Percentiles rank a stretch among this genome's conserved stretches.
phyloP scores from a whole-genome alignment of 1,140 invertebrate genomes.

The Popillia japonica region DNA sequence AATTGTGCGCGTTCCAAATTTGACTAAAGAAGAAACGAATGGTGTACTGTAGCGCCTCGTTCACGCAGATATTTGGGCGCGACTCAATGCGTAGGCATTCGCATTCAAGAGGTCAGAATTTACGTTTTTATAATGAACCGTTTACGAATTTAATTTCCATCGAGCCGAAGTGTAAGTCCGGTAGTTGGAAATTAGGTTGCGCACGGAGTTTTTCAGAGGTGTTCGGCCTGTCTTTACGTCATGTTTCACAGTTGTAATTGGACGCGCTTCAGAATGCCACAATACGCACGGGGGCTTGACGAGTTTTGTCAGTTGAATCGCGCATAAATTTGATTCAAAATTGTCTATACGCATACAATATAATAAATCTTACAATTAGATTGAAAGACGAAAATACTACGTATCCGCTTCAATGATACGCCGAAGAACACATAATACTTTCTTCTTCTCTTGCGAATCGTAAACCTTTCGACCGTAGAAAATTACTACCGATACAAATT shows the following conservation, averaged over 20 bases:
- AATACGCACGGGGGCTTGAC: neutral
- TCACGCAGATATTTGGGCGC: neutral
- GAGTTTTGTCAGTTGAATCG: neutral
- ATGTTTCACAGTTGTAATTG: neutral
- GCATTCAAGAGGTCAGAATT: neutral
- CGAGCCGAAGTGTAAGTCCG: neutral
- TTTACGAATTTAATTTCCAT: constrained; percentile 1
- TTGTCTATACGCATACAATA: neutral
- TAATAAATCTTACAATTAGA: neutral
- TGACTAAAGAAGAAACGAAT: neutral
- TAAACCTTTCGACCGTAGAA: too few species aligned
- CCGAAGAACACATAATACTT: too few species aligned
- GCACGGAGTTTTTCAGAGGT: neutral
- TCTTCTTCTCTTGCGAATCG: too few species aligned
- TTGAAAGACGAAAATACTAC: too few species aligned
- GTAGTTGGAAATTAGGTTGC: neutral
- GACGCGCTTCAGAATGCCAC: neutral
- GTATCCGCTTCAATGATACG: too few species aligned
- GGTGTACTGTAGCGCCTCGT: neutral
- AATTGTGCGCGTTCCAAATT: neutral
- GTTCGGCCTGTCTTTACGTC: neutral
- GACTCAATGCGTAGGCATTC: neutral
- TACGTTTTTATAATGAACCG: constrained; percentile 6
- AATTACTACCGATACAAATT: too few species aligned
- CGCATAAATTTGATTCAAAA: neutral